Evolutionary conservation across 2,888 invertebrate genomes (phyloP), one percentile per base, ranked within the genome.

Genomic region (Eucriotettix oculatus): DNA sequence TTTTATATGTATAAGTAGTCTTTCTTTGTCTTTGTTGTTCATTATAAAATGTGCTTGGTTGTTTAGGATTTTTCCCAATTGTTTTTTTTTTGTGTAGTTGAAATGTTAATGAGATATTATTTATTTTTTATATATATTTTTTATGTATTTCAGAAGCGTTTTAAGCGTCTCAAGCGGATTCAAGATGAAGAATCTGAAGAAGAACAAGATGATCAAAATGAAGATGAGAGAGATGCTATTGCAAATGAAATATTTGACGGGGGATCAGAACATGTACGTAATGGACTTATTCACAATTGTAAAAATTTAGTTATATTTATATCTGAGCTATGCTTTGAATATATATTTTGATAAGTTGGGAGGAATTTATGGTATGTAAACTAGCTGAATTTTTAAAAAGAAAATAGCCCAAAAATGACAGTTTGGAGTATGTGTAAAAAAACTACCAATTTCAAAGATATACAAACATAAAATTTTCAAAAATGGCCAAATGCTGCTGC

Each of bases 181-280:
- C 86, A 89, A 71, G 93, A 94, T 73, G 91, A 91, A 71, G 94
- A 95, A 70, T 91, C 92, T 69, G 92, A 94, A 67, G 89, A 86
- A 67, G 90, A 90, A 69, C 88, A 86, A 56, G 83, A 83, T 62
- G 85, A 85, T 69, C 86, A 87, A 66, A 86, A 86, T 58, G 85
- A 85, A 10, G 81, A 89, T 67, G 90, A 90, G 64, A 78, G 90
- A 64, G 92, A 93, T 69, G 88, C 87, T 11, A 92, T 94, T 67
- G 93, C 92, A 1, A 91, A 90, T 71, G 88, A 91, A 70, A 75
- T 94, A 10, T 94, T 94, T 73, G 87, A 87, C 66, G 81, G 79
- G 41, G 86, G 83, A 56, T 90, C 90, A 60, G 92, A 91, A 74
- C 88, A 90, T 73, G 87, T 87, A 78, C 79, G 81, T 78, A 54